Evolutionary conservation across 2,888 invertebrate genomes (phyloP).

Genomic region (Lycophotia porphyrea): DNA sequence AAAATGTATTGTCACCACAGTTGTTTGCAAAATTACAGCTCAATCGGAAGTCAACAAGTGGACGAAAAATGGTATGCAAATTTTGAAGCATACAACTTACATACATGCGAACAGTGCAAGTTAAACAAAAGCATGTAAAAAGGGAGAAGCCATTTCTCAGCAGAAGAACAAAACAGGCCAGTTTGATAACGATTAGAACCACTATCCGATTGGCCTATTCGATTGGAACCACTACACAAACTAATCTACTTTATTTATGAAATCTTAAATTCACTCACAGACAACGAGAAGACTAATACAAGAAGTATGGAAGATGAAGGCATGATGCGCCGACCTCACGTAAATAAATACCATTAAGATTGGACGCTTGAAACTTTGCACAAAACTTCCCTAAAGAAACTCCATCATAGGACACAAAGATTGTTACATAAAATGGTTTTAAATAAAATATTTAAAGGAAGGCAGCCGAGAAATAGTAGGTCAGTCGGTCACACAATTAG

Average conservation of each 20-base stretch:
- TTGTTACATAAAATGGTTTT: neutral
- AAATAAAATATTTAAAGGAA: neutral
- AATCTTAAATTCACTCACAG: neutral
- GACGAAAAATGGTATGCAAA: neutral
- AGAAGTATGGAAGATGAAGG: neutral
- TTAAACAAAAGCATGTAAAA: neutral
- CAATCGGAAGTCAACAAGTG: neutral
- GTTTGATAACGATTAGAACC: conserved; percentile 6
- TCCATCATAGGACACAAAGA: neutral
- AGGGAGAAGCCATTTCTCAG: neutral
- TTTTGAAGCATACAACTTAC: neutral
- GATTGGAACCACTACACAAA: conserved; percentile 2
- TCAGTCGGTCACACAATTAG: conserved; percentile 33
- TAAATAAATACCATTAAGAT: neutral
- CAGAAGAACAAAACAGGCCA: neutral
- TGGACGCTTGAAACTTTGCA: neutral
- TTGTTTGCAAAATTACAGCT: neutral
- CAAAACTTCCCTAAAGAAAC: neutral
- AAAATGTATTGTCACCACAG: neutral
- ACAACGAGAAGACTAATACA: neutral
- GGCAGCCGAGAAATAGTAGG: conserved; percentile 20
- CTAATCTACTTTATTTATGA: neutral
- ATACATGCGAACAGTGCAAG: neutral
- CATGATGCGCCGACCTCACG: neutral
- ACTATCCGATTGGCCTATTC: no score